Percentiles rank a stretch among this genome's conserved stretches.
Evolutionary conservation across 2,888 invertebrate genomes (phyloP).

Genomic region (Cacoxenus indagator): DNA sequence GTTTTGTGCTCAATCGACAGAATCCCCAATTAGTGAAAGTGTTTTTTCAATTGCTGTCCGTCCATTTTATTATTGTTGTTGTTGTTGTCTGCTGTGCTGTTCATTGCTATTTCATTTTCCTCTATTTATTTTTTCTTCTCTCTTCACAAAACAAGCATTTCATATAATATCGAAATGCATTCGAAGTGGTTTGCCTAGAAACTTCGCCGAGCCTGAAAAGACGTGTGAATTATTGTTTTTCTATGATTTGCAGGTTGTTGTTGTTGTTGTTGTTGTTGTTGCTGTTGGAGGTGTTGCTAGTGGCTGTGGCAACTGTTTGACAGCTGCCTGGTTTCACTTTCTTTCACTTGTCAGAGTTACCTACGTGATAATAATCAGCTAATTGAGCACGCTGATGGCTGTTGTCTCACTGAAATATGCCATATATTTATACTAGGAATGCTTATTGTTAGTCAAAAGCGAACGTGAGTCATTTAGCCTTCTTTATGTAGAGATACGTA

Average conservation of each 20-base stretch:
- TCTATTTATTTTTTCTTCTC: not conserved
- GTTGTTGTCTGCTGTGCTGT: conserved; percentile 27
- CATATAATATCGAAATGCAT: not conserved
- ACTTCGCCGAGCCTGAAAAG: not conserved
- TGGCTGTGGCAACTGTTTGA: not conserved
- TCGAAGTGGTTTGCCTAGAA: conserved; percentile 1
- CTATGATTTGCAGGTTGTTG: conserved; percentile 1
- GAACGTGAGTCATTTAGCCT: too few species aligned
- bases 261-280: not conserved
- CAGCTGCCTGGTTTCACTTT: not conserved
- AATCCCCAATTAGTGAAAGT: conserved; percentile 63
- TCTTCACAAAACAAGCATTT: not conserved
- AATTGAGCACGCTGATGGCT: too few species aligned
- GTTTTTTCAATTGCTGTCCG: too few species aligned
- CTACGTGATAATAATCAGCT: not conserved
- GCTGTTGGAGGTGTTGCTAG: not conserved
- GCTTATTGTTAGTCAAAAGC: too few species aligned
- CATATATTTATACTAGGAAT: too few species aligned
- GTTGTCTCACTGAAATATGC: too few species aligned
- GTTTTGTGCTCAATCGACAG: conserved; percentile 43
- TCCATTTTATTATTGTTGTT: not conserved
- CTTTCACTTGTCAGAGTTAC: not conserved
- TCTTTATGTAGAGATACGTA: too few species aligned
- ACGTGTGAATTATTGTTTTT: conserved; percentile 10
- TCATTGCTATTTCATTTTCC: not conserved